phyloP scores from a whole-genome alignment of 1,140 invertebrate species.

The Drosophila pseudoobscura region DNA sequence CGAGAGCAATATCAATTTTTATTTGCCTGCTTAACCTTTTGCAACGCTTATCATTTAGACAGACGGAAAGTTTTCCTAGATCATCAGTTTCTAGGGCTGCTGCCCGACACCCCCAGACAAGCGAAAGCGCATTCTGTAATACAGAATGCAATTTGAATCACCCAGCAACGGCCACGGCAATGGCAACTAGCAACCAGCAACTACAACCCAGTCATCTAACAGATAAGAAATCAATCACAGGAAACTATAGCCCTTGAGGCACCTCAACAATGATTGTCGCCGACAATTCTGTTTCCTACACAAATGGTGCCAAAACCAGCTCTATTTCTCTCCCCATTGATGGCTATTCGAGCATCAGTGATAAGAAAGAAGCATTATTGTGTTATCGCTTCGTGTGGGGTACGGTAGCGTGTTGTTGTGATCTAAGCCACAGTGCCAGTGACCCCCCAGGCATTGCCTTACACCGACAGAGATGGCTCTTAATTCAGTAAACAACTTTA shows the following conservation, averaged over 20 bases:
- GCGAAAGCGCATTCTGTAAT: conserved; percentile 53
- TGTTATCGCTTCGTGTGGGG: conserved; percentile 54
- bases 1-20: conserved; percentile 20
- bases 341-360: conserved; percentile 1
- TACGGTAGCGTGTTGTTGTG: conserved; percentile 1
- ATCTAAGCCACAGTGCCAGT: conserved; percentile 4
- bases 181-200: too few species aligned
- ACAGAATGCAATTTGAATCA: conserved; percentile 36
- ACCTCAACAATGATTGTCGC: too few species aligned
- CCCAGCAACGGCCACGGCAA: conserved; percentile 39
- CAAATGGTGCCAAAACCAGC: too few species aligned
- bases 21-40: conserved; percentile 39
- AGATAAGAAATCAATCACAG: not conserved
- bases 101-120: conserved; percentile 5
- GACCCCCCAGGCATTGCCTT: conserved; percentile 6
- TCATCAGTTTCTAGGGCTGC: conserved; percentile 46
- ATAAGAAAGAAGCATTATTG: conserved; percentile 10
- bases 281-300: too few species aligned
- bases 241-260: too few species aligned
- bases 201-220: not conserved
- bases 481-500: conserved; percentile 62
- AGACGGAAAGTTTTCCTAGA: conserved; percentile 45
- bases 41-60: conserved; percentile 29
- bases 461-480: conserved; percentile 1
- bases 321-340: not conserved